Evolutionary conservation across 2,113 vertebrate species (phyloP).

Genomic region (Talpa occidentalis): DNA sequence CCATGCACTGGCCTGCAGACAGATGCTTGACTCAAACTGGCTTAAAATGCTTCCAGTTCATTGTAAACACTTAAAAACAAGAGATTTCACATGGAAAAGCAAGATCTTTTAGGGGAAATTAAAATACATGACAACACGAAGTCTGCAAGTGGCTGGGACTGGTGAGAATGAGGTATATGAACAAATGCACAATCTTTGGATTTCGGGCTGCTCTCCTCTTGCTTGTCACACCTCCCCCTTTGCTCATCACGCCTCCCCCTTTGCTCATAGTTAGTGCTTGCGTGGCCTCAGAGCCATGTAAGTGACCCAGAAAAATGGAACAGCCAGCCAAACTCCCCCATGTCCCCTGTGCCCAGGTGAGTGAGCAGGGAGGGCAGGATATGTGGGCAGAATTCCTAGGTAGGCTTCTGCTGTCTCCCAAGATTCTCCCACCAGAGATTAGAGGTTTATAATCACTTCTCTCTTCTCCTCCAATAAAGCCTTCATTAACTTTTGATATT

Average conservation of each 20-base stretch:
- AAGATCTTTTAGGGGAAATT: neutral
- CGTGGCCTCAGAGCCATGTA: too few relatives aligned
- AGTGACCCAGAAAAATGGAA: neutral
- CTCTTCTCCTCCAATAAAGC: neutral
- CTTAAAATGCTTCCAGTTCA: neutral
- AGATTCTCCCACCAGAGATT: neutral
- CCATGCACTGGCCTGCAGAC: neutral
- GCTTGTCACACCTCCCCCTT: neutral
- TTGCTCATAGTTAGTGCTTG: neutral
- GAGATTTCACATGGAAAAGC: neutral
- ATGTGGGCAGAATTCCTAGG: neutral
- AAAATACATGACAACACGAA: neutral
- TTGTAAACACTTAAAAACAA: neutral
- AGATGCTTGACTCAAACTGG: neutral
- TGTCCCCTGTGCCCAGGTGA: neutral
- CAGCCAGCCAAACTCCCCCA: too few relatives aligned
- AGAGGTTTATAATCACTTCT: neutral
- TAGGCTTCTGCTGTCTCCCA: neutral
- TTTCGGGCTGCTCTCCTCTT: too few relatives aligned
- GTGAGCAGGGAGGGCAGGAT: too few relatives aligned
- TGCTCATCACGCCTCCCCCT: neutral
- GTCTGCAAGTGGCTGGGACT: neutral
- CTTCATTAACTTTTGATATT: neutral
- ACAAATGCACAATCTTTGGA: neutral
- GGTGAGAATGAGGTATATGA: neutral